A percentile compares a stretch with the other conserved stretches of the same genome.
Conservation (phyloP, 2,888 invertebrate genomes). For the Cataglyphis livida region DNA sequence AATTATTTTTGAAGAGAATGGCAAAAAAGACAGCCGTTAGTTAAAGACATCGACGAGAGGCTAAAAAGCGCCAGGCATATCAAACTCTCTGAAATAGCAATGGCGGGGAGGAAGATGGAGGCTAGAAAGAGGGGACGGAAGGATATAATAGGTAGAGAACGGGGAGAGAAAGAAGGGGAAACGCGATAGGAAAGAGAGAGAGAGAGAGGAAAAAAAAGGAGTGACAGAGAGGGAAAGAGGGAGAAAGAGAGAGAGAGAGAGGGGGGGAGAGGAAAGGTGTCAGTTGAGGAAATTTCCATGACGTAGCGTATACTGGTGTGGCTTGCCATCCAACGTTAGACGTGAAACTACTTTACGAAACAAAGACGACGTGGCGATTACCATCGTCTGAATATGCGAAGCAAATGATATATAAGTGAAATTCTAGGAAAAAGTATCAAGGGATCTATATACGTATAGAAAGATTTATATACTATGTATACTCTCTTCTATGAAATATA, state of each 20-base stretch:
- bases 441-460: no score
- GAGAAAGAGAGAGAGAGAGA: constrained; percentile 38
- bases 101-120: constrained; percentile 14
- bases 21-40: constrained; percentile 29
- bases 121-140: constrained; percentile 41
- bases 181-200: constrained; percentile 34
- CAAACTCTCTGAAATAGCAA: not conserved
- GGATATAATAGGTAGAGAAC: constrained; percentile 25
- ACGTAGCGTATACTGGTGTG: constrained; percentile 62
- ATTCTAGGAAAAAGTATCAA: not conserved
- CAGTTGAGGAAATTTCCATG: constrained; percentile 77
- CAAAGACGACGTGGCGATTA: constrained; percentile 1
- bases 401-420: not conserved
- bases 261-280: constrained; percentile 65
- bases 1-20: constrained; percentile 46
- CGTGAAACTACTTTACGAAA: constrained; percentile 23
- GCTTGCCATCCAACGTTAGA: constrained; percentile 55
- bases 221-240: constrained; percentile 32
- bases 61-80: constrained; percentile 13
- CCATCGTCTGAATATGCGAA: not conserved
- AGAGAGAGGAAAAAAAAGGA: constrained; percentile 33
- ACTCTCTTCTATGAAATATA: no score
- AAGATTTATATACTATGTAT: no score
- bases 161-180: constrained; percentile 33
- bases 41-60: constrained; percentile 19